Conservation (phyloP, 2,797 vertebrate genomes). For the Vultur gryphus region DNA sequence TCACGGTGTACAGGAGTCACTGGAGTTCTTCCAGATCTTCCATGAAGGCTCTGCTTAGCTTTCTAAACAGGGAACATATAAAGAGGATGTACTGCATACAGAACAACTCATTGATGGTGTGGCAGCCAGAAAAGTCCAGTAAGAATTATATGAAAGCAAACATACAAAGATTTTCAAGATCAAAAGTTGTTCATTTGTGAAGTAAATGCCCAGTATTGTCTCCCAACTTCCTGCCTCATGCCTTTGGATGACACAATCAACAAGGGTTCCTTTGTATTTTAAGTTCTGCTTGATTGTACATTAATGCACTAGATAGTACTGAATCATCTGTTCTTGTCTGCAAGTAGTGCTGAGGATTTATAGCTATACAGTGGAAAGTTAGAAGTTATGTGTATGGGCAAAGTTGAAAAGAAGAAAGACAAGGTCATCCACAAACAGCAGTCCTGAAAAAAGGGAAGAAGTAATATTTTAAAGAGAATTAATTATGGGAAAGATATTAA, state of each 20-base stretch:
- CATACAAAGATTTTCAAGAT: not conserved
- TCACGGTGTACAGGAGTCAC: not conserved
- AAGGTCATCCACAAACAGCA: not conserved
- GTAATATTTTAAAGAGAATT: not conserved
- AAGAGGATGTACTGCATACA: not conserved
- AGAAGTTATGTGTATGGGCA: not conserved
- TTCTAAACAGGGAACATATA: not conserved
- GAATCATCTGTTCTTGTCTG: not conserved
- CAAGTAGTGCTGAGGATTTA: not conserved
- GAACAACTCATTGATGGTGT: not conserved
- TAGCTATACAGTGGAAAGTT: not conserved
- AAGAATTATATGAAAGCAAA: conserved; percentile 15
- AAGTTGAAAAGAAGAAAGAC: not conserved
- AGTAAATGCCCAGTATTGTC: conserved; percentile 34
- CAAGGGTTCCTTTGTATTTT: conserved; percentile 39
- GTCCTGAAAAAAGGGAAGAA: not conserved
- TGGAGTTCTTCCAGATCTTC: not conserved
- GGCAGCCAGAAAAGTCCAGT: not conserved
- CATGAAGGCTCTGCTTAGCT: not conserved
- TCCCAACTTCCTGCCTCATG: conserved; percentile 42
- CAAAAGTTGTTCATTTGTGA: conserved; percentile 27
- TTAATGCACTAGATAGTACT: not conserved
- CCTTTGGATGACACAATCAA: conserved; percentile 32
- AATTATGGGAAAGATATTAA: not conserved
- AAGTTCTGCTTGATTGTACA: not conserved